Conservation (phyloP, 2,113 vertebrate species). For the Indicator indicator region DNA sequence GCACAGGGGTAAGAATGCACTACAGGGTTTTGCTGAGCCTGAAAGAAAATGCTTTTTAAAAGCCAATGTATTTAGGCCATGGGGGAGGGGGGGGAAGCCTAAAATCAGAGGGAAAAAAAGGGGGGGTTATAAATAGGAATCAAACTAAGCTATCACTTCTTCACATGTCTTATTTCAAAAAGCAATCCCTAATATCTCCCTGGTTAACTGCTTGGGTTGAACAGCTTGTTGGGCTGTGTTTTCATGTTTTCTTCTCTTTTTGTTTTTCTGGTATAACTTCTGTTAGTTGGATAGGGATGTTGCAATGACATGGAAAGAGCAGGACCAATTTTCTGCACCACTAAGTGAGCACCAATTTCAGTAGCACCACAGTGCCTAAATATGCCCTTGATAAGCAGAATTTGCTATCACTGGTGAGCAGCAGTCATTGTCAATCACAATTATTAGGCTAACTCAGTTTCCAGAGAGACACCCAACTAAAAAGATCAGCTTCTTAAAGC, state of each 20-base stretch:
- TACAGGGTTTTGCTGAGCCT: background rate
- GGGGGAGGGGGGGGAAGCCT: accelerated
- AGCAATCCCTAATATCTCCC: background rate
- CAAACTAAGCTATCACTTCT: background rate
- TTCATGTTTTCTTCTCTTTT: background rate
- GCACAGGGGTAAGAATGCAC: background rate
- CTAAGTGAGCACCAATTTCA: background rate
- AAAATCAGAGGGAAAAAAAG: background rate
- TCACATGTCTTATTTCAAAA: background rate
- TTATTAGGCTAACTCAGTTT: background rate
- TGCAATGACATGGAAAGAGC: background rate
- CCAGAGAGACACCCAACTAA: background rate
- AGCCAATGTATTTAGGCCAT: background rate
- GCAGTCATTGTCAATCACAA: background rate
- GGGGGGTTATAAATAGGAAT: background rate
- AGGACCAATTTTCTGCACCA: background rate
- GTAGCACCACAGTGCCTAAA: background rate
- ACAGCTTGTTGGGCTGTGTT: background rate
- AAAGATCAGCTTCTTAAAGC: background rate
- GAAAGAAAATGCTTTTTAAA: background rate
- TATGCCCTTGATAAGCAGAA: background rate
- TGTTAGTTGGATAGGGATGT: background rate
- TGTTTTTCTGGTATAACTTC: background rate
- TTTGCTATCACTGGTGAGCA: background rate
- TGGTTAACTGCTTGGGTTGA: background rate